Conservation (phyloP, 2,113 vertebrate genomes). For the Poecilia latipinna region DNA sequence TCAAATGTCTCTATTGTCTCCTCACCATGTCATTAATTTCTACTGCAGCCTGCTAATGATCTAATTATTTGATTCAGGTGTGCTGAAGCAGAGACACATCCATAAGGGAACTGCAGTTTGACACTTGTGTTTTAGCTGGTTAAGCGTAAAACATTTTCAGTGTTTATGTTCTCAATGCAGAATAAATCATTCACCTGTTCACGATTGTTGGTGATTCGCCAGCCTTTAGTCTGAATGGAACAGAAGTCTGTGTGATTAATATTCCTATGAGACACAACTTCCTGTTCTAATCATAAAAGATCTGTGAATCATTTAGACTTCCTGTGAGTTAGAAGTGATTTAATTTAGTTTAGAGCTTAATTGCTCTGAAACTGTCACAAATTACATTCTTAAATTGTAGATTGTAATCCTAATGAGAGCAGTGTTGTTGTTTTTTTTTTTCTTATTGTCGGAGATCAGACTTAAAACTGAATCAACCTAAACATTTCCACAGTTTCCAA, state of each 20-base stretch:
- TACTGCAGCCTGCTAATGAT: neutral
- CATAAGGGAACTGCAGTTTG: neutral
- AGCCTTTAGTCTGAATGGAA: neutral
- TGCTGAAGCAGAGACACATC: neutral
- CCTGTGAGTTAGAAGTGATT: neutral
- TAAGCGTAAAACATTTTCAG: neutral
- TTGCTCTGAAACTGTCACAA: too few relatives aligned
- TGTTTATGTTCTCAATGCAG: neutral
- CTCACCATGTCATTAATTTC: neutral
- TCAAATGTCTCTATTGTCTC: neutral
- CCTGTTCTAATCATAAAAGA: neutral
- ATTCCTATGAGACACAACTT: neutral
- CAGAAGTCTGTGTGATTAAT: neutral
- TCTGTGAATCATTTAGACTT: neutral
- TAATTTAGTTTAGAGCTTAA: neutral
- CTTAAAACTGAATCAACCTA: neutral
- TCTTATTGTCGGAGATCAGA: neutral
- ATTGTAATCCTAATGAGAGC: neutral
- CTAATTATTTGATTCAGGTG: neutral
- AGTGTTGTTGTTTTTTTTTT: neutral
- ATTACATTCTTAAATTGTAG: too few relatives aligned
- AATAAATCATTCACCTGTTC: neutral
- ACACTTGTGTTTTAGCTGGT: neutral
- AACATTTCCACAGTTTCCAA: neutral
- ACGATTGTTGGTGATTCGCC: neutral